These are phyloP conservation scores for Microcebus tavaratra DNA, from an alignment of 2,113 vertebrate species.

Conservation along the genomic window DNA sequence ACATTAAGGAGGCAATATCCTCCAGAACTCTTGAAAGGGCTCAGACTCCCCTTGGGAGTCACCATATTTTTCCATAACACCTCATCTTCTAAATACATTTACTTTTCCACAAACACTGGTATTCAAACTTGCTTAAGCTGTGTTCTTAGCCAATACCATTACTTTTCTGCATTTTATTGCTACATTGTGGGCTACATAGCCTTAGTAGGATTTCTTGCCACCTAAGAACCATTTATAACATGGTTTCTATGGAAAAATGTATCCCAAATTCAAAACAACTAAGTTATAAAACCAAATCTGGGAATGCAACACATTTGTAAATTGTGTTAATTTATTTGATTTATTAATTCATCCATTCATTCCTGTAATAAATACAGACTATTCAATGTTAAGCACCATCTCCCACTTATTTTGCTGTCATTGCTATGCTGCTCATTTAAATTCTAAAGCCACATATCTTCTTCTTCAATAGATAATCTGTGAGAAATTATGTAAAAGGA, in stretches of 20 bases:
- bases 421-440: not conserved
- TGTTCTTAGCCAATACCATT: not conserved
- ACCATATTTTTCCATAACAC: not conserved
- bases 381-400: not conserved
- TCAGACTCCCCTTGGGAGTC: not conserved
- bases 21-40: not conserved
- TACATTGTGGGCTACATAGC: not conserved
- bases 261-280: not conserved
- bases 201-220: conserved; percentile 24
- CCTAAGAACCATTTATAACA: not conserved
- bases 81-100: conserved; percentile 6
- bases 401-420: not conserved
- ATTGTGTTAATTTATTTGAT: not conserved
- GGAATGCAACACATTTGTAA: not conserved
- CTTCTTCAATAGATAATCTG: conserved; percentile 20
- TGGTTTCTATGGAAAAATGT: not conserved
- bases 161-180: not conserved
- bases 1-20: not conserved
- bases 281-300: conserved; percentile 1
- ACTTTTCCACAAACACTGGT: not conserved
- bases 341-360: not conserved
- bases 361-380: not conserved
- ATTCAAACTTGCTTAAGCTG: not conserved
- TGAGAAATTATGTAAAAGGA: not conserved
- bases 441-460: not conserved